Base-by-base conservation (phyloP, 2,797 vertebrate genomes). In the Diglossa cyanea region DNA sequence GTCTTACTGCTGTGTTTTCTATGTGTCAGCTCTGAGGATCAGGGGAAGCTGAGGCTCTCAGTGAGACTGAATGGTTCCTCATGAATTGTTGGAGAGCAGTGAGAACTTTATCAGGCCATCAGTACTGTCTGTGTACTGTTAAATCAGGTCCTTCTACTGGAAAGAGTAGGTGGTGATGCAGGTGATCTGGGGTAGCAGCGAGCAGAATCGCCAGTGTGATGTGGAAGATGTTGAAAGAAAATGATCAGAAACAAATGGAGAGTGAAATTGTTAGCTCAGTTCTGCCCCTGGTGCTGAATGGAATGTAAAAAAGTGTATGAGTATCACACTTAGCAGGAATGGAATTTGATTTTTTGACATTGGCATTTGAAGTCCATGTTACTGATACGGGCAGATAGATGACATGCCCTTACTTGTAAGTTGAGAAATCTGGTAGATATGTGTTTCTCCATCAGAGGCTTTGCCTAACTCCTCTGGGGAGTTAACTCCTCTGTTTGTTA, bases 161-260 rank as follows among this genome's bases (percentile, higher is more conserved):
- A 42, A 87, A 17, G 51, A 18, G 13, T 15, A 9, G 55, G 60
- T 60, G 45, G 47, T 26, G 65, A 23, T 0, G 0, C 16, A 24
- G 63, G n/a, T 33, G 31, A 40, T 23, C 17, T 18, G 17, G 19
- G 42, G 14, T 60, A 73, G 78, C 55, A 76, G 33, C 0, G 0
- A 65, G 55, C 33, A 2, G 2, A 85, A 70, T 70, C 48, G 65
- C 26, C 7, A 16, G 35, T 73, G 50, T 13, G 12, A 17, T 45
- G 48, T 0, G 5, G 63, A 67, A 88, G 71, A 44, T 50, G 25
- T 50, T 54, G 50, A 76, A 47, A 90, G 77, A 83, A 89, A 89
- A 62, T 79, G 86, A 94, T 94, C 91, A 73, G 78, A 72, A 92
- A 35, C 35, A 86, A 93, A 86, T 15, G 71, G 61, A 85, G 78